Conservation (phyloP, 2,888 invertebrate species). For the Agriopis marginaria region DNA sequence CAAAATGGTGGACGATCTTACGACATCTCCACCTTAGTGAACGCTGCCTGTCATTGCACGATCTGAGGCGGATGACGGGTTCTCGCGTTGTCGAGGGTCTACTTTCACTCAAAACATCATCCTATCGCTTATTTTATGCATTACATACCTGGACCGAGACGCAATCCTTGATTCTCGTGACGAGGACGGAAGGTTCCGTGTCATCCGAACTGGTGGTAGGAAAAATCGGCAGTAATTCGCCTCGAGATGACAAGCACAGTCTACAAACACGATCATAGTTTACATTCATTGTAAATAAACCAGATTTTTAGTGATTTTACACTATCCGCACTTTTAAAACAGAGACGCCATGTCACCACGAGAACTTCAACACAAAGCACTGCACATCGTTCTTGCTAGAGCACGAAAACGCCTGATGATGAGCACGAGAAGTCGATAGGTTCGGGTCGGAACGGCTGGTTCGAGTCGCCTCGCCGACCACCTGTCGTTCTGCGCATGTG, state of each 20-base stretch:
- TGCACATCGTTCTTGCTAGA: constrained; percentile 84
- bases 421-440: constrained; percentile 86
- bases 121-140: constrained; percentile 67
- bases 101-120: constrained; percentile 83
- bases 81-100: constrained; percentile 81
- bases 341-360: constrained; percentile 85
- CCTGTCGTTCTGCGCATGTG: constrained; percentile 87
- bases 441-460: constrained; percentile 82
- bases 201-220: constrained; percentile 85
- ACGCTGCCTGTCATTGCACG: constrained; percentile 82
- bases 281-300: constrained; percentile 85
- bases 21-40: constrained; percentile 86
- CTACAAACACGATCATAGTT: constrained; percentile 87
- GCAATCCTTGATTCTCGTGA: constrained; percentile 88
- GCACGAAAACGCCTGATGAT: constrained; percentile 86
- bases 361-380: constrained; percentile 85
- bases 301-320: constrained; percentile 67
- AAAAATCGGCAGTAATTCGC: constrained; percentile 87
- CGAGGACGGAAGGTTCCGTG: constrained; percentile 84
- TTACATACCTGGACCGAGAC: constrained; percentile 89
- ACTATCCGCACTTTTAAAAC: constrained; percentile 73
- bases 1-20: constrained; percentile 87
- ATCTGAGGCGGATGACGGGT: constrained; percentile 85
- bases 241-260: constrained; percentile 87
- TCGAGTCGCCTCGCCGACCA: constrained; percentile 85